phyloP scores from a whole-genome alignment of 2,797 vertebrate species.

The Ctenosaura bakeri region DNA sequence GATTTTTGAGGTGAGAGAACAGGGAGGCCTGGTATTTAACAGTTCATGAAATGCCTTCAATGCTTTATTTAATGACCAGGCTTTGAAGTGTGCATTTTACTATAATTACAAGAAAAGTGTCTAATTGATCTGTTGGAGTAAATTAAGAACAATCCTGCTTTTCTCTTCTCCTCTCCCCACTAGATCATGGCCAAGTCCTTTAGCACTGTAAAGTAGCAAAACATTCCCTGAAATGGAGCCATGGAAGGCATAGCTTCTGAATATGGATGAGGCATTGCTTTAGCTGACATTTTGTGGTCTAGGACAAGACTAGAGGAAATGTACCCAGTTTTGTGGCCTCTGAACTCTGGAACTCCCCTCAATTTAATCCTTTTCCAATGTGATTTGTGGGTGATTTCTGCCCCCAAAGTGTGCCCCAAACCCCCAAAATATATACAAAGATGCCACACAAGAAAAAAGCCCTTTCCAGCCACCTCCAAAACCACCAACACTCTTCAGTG shows the following conservation, averaged over 20 bases:
- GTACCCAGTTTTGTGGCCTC: too few relatives aligned
- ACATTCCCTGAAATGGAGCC: constrained; percentile 16
- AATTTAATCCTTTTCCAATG: too few relatives aligned
- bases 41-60: constrained; percentile 41
- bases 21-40: constrained; percentile 17
- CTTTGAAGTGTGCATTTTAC: constrained; percentile 45
- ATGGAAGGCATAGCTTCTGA: neutral
- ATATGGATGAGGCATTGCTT: neutral
- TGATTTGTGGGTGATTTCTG: too few relatives aligned
- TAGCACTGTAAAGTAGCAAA: neutral
- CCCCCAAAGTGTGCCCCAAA: too few relatives aligned
- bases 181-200: neutral
- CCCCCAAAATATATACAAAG: too few relatives aligned
- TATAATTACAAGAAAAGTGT: constrained; percentile 43
- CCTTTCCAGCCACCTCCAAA: too few relatives aligned
- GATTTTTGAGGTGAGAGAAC: constrained; percentile 46
- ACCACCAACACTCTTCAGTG: too few relatives aligned
- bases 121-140: constrained; percentile 27
- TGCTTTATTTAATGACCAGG: constrained; percentile 2
- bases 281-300: neutral
- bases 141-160: neutral
- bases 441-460: too few relatives aligned
- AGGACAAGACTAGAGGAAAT: neutral
- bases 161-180: neutral
- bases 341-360: too few relatives aligned